Evolutionary conservation across 2,113 vertebrate species (phyloP).

Genomic region (Montifringilla adamsi): DNA sequence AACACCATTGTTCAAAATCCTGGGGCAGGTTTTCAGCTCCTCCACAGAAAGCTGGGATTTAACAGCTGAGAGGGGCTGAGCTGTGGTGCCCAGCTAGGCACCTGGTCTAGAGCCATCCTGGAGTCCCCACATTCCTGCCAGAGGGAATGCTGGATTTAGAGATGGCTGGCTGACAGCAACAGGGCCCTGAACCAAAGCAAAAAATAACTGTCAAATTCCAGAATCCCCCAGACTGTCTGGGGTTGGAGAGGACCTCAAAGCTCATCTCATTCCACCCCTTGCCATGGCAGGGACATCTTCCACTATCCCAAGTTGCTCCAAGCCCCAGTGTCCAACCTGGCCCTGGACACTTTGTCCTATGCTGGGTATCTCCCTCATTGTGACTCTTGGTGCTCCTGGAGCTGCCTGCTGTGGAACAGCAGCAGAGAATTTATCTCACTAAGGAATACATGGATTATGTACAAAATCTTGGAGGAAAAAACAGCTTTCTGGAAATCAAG

Average conservation of each 20-base stretch:
- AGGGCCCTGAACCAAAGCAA: background rate
- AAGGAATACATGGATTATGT: background rate
- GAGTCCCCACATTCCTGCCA: fast-evolving
- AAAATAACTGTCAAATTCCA: background rate
- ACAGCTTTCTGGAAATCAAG: background rate
- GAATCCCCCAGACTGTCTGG: background rate
- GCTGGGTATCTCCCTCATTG: fast-evolving
- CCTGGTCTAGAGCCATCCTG: background rate
- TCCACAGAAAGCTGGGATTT: background rate
- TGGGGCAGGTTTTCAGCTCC: background rate
- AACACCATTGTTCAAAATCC: background rate
- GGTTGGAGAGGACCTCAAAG: background rate
- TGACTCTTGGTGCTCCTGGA: background rate
- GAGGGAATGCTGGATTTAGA: fast-evolving
- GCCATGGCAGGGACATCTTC: background rate
- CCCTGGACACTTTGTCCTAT: background rate
- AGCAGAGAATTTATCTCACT: background rate
- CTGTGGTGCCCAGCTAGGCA: background rate
- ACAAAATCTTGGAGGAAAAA: background rate
- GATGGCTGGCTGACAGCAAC: background rate
- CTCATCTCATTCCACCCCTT: background rate
- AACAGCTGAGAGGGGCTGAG: background rate
- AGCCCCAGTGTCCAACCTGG: background rate
- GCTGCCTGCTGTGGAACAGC: background rate
- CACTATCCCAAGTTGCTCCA: background rate